Evolutionary conservation across 2,797 vertebrate genomes (phyloP).

Genomic region (Urophycis tenuis): DNA sequence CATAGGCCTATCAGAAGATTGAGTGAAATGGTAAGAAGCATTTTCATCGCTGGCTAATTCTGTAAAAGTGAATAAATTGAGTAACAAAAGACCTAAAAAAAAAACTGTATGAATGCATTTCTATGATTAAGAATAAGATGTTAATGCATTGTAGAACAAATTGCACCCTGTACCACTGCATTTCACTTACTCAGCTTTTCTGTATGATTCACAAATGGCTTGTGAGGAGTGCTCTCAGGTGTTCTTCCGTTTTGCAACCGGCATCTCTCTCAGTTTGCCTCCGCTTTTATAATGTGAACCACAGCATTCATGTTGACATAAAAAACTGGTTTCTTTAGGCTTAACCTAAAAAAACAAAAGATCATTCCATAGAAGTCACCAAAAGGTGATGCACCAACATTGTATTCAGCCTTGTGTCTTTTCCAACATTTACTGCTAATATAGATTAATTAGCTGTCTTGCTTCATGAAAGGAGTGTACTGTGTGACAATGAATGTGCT

Average conservation of each 20-base stretch:
- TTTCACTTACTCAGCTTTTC: neutral
- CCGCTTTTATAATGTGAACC: neutral
- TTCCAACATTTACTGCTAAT: neutral
- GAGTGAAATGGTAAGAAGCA: neutral
- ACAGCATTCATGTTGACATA: neutral
- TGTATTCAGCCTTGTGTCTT: neutral
- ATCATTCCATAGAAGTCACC: neutral
- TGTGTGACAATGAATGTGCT: neutral
- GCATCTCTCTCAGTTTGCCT: neutral
- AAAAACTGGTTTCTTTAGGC: neutral
- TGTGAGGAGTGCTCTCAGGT: neutral
- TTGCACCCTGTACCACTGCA: neutral
- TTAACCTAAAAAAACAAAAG: neutral
- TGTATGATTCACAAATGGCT: neutral
- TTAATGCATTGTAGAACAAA: neutral
- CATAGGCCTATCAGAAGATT: conserved; percentile 5
- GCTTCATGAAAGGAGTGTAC: neutral
- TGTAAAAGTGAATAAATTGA: neutral
- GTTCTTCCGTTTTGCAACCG: neutral
- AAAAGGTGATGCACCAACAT: neutral
- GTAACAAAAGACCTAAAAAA: no score
- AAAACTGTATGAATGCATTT: neutral
- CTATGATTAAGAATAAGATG: neutral
- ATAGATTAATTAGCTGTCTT: neutral
- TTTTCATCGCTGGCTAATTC: neutral